Percentiles rank a stretch among this genome's conserved stretches.
Conservation (phyloP, 2,113 vertebrate species). For the Spea bombifrons region DNA sequence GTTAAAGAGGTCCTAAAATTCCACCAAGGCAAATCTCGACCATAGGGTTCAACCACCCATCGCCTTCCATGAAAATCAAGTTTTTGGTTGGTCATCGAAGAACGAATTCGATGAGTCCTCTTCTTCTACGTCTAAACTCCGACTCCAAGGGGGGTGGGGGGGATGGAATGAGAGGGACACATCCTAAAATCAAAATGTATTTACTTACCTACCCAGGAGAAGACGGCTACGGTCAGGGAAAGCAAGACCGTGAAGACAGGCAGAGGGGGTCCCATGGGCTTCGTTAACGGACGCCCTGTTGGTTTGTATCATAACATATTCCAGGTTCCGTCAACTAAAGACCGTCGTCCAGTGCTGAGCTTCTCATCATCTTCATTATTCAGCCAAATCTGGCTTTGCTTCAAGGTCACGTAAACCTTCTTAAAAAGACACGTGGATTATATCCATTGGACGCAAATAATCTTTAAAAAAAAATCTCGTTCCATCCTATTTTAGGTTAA, state of each 20-base stretch:
- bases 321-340: background rate
- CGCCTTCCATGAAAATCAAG: too few species aligned
- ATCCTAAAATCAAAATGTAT: background rate
- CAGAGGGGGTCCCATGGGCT: slow-evolving; percentile 8
- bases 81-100: too few species aligned
- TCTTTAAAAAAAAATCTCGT: slow-evolving; percentile 7
- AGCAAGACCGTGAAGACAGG: background rate
- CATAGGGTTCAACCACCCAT: too few species aligned
- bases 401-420: slow-evolving; percentile 36
- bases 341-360: background rate
- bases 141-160: too few species aligned
- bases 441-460: slow-evolving; percentile 11
- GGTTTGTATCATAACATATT: background rate
- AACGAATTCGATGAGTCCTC: too few species aligned
- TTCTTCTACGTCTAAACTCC: too few species aligned
- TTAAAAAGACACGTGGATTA: slow-evolving; percentile 34
- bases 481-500: background rate
- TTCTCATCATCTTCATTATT: background rate
- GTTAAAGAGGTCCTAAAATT: too few species aligned
- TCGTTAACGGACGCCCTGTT: background rate
- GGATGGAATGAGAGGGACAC: too few species aligned
- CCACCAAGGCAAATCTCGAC: too few species aligned
- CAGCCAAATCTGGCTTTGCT: background rate
- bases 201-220: slow-evolving; percentile 29
- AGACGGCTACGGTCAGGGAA: background rate